These are phyloP conservation scores for Cynoglossus semilaevis DNA, from an alignment of 2,113 vertebrate species.

Conservation along the genomic window DNA sequence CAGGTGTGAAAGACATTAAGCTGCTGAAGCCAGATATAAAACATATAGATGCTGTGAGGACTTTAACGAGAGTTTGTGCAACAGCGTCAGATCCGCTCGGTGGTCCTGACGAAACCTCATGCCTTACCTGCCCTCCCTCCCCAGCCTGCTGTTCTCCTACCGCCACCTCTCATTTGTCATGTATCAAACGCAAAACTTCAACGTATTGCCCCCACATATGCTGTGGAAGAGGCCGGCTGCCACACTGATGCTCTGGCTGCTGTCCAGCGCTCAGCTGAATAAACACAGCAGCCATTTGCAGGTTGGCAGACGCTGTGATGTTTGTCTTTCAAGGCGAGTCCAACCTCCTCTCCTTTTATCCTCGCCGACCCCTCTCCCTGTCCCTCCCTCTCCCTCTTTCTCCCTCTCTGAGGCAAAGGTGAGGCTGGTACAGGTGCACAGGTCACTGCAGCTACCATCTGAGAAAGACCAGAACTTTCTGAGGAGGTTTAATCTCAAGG, in stretches of 20 bases:
- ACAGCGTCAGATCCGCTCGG: too few species aligned
- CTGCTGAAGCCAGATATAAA: too few species aligned
- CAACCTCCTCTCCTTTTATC: conserved; percentile 44
- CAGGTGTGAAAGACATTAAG: conserved; percentile 69
- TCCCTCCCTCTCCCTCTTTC: too few species aligned
- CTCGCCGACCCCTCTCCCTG: conserved; percentile 32
- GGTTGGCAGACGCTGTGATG: conserved; percentile 74
- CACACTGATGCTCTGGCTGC: conserved; percentile 82
- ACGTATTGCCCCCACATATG: conserved; percentile 83
- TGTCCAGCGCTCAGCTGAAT: conserved; percentile 86
- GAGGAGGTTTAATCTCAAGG: conserved; percentile 35
- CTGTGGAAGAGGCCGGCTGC: conserved; percentile 58
- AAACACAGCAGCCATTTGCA: conserved; percentile 82
- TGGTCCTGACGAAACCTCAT: conserved; percentile 74
- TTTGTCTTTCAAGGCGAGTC: conserved; percentile 70
- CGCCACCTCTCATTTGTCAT: conserved; percentile 89
- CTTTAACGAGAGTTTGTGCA: too few species aligned
- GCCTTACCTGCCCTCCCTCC: conserved; percentile 64
- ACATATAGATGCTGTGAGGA: too few species aligned
- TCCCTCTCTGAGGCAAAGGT: conserved; percentile 44
- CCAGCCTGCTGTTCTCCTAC: conserved; percentile 75
- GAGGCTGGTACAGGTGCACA: conserved; percentile 16
- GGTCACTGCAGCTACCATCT: conserved; percentile 9
- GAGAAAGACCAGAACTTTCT: conserved; percentile 2
- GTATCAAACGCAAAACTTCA: conserved; percentile 81